These are phyloP conservation scores for Drosophila dives DNA, from an alignment of 2,888 invertebrate genomes.

Conservation along the genomic window DNA sequence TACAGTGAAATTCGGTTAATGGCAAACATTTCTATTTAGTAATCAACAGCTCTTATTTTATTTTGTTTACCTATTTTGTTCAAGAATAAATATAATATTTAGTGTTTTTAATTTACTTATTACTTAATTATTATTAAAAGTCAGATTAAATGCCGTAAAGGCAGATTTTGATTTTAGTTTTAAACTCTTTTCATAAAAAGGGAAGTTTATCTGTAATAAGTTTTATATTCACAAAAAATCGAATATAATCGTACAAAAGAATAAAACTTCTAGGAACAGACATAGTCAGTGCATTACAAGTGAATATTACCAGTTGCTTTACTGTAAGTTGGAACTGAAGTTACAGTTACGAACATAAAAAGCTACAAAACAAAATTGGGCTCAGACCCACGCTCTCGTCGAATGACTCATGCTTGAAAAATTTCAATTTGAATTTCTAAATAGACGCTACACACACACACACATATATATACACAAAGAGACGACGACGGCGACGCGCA, in stretches of 20 bases:
- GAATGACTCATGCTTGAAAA: conserved; percentile 69
- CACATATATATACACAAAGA: conserved; percentile 20
- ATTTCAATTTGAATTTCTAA: conserved; percentile 78
- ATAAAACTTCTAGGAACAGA: background rate
- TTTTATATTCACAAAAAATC: background rate
- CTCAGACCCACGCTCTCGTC: conserved; percentile 55
- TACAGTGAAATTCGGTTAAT: conserved; percentile 26
- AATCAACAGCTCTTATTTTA: background rate
- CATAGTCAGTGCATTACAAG: background rate
- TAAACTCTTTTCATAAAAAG: background rate
- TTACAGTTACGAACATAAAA: conserved; percentile 13
- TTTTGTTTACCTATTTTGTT: background rate
- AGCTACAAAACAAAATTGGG: conserved; percentile 32
- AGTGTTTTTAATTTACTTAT: background rate
- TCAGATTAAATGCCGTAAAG: background rate
- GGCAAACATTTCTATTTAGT: conserved; percentile 6
- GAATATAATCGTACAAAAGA: background rate
- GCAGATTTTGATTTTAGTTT: background rate
- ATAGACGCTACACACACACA: conserved; percentile 63
- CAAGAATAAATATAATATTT: background rate
- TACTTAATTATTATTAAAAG: background rate
- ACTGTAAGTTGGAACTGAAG: conserved; percentile 12
- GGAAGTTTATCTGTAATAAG: background rate
- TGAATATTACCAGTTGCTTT: background rate
- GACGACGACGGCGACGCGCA: conserved; percentile 53